Evolutionary conservation across 2,888 invertebrate species (phyloP).

Genomic region (Lymantria monacha): DNA sequence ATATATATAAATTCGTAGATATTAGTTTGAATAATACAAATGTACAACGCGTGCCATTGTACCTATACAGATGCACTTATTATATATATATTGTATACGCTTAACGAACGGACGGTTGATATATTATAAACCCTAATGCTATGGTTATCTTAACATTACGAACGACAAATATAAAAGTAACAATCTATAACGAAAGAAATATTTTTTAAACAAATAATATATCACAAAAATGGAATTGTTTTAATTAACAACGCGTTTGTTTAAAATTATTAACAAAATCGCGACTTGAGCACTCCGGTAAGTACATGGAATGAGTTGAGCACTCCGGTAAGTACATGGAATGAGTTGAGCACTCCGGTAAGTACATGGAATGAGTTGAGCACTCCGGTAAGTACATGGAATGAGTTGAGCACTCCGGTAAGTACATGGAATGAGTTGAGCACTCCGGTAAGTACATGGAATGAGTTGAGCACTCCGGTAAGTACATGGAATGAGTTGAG

Average conservation of each 20-base stretch:
- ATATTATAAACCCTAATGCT: conserved; percentile 28
- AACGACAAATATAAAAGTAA: conserved; percentile 12
- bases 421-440: background rate
- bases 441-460: background rate
- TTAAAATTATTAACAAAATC: background rate
- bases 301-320: background rate
- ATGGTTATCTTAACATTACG: conserved; percentile 9
- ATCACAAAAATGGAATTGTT: conserved; percentile 16
- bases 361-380: background rate
- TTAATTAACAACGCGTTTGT: background rate
- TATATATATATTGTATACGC: conserved; percentile 24
- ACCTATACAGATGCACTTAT: conserved; percentile 2
- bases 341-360: background rate
- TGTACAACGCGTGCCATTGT: conserved; percentile 11
- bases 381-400: background rate
- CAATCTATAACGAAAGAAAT: conserved; percentile 5
- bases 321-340: background rate
- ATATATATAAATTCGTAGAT: conserved; percentile 12
- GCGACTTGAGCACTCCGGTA: background rate
- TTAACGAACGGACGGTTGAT: conserved; percentile 32
- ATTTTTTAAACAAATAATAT: conserved; percentile 9
- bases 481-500: background rate
- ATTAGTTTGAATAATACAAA: conserved; percentile 22
- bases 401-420: background rate
- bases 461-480: background rate